Conservation (phyloP, 2,113 vertebrate genomes). For the Labeo catla region DNA sequence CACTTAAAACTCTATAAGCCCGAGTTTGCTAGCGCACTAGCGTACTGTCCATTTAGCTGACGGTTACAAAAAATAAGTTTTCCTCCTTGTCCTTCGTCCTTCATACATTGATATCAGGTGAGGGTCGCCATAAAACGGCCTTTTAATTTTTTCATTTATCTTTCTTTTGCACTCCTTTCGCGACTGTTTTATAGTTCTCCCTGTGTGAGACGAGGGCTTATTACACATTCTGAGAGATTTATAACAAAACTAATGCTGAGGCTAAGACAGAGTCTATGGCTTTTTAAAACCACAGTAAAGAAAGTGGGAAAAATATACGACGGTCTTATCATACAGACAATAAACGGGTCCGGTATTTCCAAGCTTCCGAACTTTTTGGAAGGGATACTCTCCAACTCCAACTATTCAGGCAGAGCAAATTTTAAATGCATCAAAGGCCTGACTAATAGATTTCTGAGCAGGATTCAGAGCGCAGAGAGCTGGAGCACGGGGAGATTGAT, state of each 20-base stretch:
- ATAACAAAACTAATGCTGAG: slow-evolving; percentile 18
- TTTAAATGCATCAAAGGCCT: slow-evolving; percentile 59
- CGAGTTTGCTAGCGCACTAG: background rate
- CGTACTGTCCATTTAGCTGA: slow-evolving; percentile 36
- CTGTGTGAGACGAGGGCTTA: slow-evolving; percentile 26
- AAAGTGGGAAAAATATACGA: background rate
- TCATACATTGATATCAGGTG: slow-evolving; percentile 35
- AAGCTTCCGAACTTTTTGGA: slow-evolving; percentile 43
- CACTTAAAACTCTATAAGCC: slow-evolving; percentile 15
- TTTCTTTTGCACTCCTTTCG: slow-evolving; percentile 8
- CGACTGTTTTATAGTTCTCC: slow-evolving; percentile 37
- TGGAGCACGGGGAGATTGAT: slow-evolving; percentile 55
- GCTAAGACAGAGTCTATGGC: slow-evolving; percentile 1
- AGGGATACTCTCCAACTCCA: slow-evolving; percentile 48
- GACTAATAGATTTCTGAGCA: slow-evolving; percentile 58
- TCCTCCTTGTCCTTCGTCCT: slow-evolving; percentile 35
- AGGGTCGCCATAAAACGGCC: slow-evolving; percentile 36
- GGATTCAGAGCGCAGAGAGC: slow-evolving; percentile 49
- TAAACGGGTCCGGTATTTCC: slow-evolving; percentile 15
- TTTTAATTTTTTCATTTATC: slow-evolving; percentile 52
- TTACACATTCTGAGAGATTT: slow-evolving; percentile 45
- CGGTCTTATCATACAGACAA: background rate
- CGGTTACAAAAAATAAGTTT: slow-evolving; percentile 27
- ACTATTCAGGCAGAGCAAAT: slow-evolving; percentile 53
- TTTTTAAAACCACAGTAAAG: slow-evolving; percentile 28